Evolutionary conservation across 1,140 invertebrate species (phyloP).

Genomic region (Calephelis nemesis): DNA sequence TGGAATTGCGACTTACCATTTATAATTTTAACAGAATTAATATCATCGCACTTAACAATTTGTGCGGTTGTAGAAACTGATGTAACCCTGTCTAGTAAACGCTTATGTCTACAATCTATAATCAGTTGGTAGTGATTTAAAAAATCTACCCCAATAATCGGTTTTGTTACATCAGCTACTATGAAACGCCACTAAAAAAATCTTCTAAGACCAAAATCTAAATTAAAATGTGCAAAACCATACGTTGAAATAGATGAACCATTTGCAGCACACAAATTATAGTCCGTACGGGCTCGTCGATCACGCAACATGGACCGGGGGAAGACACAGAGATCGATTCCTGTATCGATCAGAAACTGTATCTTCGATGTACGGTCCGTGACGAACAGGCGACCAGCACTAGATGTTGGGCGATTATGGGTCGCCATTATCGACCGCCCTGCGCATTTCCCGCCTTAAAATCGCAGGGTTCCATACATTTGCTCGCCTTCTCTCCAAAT

Average conservation of each 20-base stretch:
- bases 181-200: slow-evolving; percentile 20
- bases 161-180: slow-evolving; percentile 4
- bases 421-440: slow-evolving; percentile 24
- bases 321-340: slow-evolving; percentile 26
- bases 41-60: not conserved
- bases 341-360: slow-evolving; percentile 25
- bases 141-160: slow-evolving; percentile 20
- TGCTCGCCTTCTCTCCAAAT: not conserved
- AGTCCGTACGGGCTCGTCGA: slow-evolving; percentile 7
- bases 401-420: slow-evolving; percentile 2
- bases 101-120: not conserved
- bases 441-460: slow-evolving; percentile 21
- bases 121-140: not conserved
- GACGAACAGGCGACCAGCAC: slow-evolving; percentile 29
- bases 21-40: not conserved
- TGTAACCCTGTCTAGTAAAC: not conserved
- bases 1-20: not conserved
- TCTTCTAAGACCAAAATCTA: slow-evolving; percentile 18
- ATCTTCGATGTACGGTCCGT: slow-evolving; percentile 22
- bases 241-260: slow-evolving; percentile 25
- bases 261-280: slow-evolving; percentile 21
- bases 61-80: not conserved
- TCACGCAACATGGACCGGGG: slow-evolving; percentile 8
- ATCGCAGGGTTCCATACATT: not conserved
- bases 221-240: slow-evolving; percentile 16